phyloP scores from a whole-genome alignment of 2,888 invertebrate species.

The Brenthis hecate region DNA sequence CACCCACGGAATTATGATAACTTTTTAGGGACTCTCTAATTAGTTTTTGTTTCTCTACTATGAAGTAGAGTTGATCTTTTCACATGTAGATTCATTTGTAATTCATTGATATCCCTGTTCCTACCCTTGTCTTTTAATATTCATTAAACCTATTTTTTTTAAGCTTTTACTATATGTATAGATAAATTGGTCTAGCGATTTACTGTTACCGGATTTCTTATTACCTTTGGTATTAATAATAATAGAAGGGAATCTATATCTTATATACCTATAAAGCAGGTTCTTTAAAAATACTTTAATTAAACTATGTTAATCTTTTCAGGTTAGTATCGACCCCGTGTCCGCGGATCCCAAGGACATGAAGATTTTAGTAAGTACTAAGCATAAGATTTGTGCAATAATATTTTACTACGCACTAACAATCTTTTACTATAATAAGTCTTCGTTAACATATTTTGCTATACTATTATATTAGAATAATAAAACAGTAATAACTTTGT shows the following conservation, averaged over 20 bases:
- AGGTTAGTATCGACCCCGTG: constrained; percentile 81
- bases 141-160: too few relatives aligned
- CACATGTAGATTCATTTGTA: constrained; percentile 25
- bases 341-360: constrained; percentile 79
- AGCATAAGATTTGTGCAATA: constrained; percentile 43
- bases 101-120: constrained; percentile 23
- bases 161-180: too few relatives aligned
- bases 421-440: constrained; percentile 25
- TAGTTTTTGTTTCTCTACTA: constrained; percentile 66
- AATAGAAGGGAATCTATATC: too few relatives aligned
- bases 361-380: constrained; percentile 81
- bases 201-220: too few relatives aligned
- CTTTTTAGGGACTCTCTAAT: constrained; percentile 81
- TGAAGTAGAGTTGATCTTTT: constrained; percentile 48
- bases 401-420: constrained; percentile 45
- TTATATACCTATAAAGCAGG: neutral
- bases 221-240: too few relatives aligned
- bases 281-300: neutral
- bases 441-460: constrained; percentile 9
- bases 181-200: too few relatives aligned
- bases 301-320: constrained; percentile 42
- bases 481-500: constrained; percentile 6
- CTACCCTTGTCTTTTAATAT: too few relatives aligned
- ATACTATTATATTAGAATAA: constrained; percentile 5
- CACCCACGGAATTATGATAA: constrained; percentile 76